Evolutionary conservation across 2,888 invertebrate species (phyloP), one percentile per base, ranked within the genome.

Genomic region (Diachrysia chrysitis): DNA sequence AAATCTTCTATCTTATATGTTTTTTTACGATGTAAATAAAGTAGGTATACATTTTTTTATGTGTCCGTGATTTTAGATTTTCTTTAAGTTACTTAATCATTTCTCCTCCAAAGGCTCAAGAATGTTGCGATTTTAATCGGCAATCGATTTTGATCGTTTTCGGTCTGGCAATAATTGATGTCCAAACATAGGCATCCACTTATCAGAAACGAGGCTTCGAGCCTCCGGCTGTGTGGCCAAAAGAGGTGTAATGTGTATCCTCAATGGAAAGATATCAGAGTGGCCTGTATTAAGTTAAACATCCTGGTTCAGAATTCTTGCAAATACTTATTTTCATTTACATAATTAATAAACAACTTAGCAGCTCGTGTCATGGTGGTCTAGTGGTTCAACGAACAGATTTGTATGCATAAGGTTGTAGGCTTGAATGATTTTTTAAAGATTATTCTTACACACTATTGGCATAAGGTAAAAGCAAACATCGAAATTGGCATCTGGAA

Each of bases 131-230:
- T 73, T 51, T 58, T 58, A 61, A 73, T 62, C 17, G 42, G n/a
- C 61, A 58, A 58, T 66, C 78, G 58, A 53, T 25, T 53, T 53
- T 37, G 57, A 69, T 63, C 63, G 32, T 46, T 60, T 63, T 54
- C 25, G 42, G 57, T 61, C 56, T 21, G 59, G 32, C 51, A 12
- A 64, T 69, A 63, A 81, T 74, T 69, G 61, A 29, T 62, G 42
- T 53, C 82, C 70, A 68, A 78, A 81, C 42, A 68, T 56, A 51
- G 75, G 71, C 55, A 54, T 10, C 25, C 57, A 68, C 58, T 68
- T 68, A 63, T 32, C 23, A 25, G 42, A 51, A 61, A 14, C 53
- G 61, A 48, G 25, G 57, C 60, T 48, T 53, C 42, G 58, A 53
- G 66, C 82, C 78, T 5, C 21, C 9, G 64, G 82, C 65, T 1